Evolutionary conservation across 2,888 invertebrate genomes (phyloP).

Genomic region (Agonopterix subpropinquella): DNA sequence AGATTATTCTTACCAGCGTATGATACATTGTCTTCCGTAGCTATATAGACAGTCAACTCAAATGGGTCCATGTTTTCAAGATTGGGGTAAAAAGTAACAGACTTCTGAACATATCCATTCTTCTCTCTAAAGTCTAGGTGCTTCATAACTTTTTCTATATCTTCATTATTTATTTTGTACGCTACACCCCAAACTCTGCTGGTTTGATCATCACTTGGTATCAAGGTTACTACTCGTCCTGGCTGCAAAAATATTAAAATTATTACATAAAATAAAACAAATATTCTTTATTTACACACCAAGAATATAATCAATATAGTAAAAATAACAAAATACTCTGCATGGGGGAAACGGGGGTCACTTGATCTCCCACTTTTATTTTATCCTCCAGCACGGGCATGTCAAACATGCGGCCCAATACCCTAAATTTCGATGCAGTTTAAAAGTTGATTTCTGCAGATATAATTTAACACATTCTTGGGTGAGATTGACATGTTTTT

Average conservation of each 20-base stretch:
- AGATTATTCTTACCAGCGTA: constrained; percentile 70
- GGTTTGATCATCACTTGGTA: constrained; percentile 75
- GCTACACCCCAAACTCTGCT: constrained; percentile 93
- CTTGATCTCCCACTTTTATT: too few relatives aligned
- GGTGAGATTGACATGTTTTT: too few relatives aligned
- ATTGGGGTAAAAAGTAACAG: constrained; percentile 83
- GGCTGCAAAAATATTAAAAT: constrained; percentile 74
- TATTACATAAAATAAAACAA: too few relatives aligned
- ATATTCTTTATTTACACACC: too few relatives aligned
- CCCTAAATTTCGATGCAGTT: too few relatives aligned
- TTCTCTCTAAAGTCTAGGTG: constrained; percentile 95
- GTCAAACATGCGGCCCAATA: too few relatives aligned
- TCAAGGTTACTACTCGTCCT: constrained; percentile 91
- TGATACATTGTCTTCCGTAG: constrained; percentile 86
- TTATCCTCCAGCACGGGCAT: too few relatives aligned
- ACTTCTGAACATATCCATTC: constrained; percentile 89
- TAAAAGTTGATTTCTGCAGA: too few relatives aligned
- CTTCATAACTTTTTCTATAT: constrained; percentile 81
- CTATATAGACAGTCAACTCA: constrained; percentile 87
- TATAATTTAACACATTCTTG: too few relatives aligned
- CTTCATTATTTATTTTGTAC: constrained; percentile 85
- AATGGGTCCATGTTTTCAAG: constrained; percentile 73
- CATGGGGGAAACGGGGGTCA: too few relatives aligned
- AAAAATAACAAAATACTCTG: too few relatives aligned
- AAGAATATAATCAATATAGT: too few relatives aligned